These are phyloP conservation scores for Hermatobates lingyangjiaoensis DNA, from an alignment of 1,140 invertebrate species.

Conservation along the genomic window DNA sequence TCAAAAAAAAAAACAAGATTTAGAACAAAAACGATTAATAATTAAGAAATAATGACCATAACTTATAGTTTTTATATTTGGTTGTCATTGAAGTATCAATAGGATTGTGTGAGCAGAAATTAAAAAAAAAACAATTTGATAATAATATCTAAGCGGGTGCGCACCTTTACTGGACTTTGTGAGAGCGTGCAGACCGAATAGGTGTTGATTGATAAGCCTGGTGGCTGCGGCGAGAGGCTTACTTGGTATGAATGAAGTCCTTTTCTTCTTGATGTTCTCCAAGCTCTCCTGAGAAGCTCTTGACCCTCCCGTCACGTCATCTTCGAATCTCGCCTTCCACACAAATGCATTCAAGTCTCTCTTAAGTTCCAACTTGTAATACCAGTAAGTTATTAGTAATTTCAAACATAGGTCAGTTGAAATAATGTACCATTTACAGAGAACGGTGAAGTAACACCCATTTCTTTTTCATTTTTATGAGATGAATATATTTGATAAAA, in stretches of 20 bases:
- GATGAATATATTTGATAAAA: too few species aligned
- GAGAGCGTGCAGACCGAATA: conserved; percentile 40
- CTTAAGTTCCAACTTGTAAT: too few species aligned
- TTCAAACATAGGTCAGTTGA: too few species aligned
- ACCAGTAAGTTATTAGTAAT: too few species aligned
- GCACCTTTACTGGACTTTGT: not conserved
- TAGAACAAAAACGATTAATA: too few species aligned
- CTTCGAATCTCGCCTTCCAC: conserved; percentile 24
- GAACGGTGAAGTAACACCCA: too few species aligned
- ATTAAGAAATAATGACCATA: too few species aligned
- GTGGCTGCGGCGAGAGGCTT: conserved; percentile 43
- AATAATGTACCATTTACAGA: too few species aligned
- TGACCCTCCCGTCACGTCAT: conserved; percentile 22
- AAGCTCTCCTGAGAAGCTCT: conserved; percentile 32
- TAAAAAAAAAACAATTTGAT: not conserved
- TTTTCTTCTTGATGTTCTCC: conserved; percentile 25
- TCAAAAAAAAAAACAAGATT: too few species aligned
- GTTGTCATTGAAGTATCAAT: not conserved
- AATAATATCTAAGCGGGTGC: not conserved
- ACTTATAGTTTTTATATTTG: too few species aligned
- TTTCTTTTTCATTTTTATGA: too few species aligned
- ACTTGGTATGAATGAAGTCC: conserved; percentile 36
- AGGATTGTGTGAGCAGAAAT: not conserved
- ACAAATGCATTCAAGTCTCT: too few species aligned
- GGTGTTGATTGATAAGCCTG: conserved; percentile 51